A percentile compares a stretch with the other conserved stretches of the same genome.
Evolutionary conservation across 2,888 invertebrate genomes (phyloP).

Genomic region (Gastrophysa polygoni): DNA sequence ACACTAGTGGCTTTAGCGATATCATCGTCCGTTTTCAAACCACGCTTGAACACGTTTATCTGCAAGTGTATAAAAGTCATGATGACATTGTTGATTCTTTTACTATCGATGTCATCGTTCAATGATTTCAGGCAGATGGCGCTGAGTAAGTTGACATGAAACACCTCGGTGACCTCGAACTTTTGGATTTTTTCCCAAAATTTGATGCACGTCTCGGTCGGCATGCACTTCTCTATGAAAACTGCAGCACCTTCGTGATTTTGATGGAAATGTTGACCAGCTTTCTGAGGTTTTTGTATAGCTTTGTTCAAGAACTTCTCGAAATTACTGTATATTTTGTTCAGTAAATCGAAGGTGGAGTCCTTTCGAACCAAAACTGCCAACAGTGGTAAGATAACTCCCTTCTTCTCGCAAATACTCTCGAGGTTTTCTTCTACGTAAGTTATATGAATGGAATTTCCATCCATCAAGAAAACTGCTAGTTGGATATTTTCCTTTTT

Average conservation of each 20-base stretch:
- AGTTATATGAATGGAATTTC: slow-evolving; percentile 60
- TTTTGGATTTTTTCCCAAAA: slow-evolving; percentile 67
- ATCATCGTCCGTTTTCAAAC: slow-evolving; percentile 33
- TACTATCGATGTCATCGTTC: slow-evolving; percentile 53
- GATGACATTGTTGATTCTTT: slow-evolving; percentile 62
- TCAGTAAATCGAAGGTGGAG: slow-evolving; percentile 59
- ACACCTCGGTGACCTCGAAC: slow-evolving; percentile 66
- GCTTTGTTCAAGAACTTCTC: slow-evolving; percentile 68
- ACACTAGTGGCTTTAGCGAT: slow-evolving; percentile 38
- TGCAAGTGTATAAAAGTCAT: slow-evolving; percentile 64
- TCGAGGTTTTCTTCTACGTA: slow-evolving; percentile 60
- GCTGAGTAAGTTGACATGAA: slow-evolving; percentile 64
- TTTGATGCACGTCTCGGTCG: slow-evolving; percentile 62
- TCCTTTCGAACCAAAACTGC: slow-evolving; percentile 60
- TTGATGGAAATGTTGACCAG: slow-evolving; percentile 67
- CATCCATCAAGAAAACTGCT: slow-evolving; percentile 64
- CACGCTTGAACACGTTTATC: slow-evolving; percentile 60
- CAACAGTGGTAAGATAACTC: slow-evolving; percentile 68
- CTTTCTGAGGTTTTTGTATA: slow-evolving; percentile 73
- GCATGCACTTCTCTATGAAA: slow-evolving; percentile 67
- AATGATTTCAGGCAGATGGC: slow-evolving; percentile 63
- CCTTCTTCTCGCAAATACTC: slow-evolving; percentile 64
- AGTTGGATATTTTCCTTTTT: slow-evolving; percentile 66
- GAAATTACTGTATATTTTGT: slow-evolving; percentile 64
- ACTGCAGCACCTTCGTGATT: slow-evolving; percentile 65